A percentile compares a stretch with the other conserved stretches of the same genome.
phyloP scores from a whole-genome alignment of 2,888 invertebrate species.

The Itoplectis maculator region DNA sequence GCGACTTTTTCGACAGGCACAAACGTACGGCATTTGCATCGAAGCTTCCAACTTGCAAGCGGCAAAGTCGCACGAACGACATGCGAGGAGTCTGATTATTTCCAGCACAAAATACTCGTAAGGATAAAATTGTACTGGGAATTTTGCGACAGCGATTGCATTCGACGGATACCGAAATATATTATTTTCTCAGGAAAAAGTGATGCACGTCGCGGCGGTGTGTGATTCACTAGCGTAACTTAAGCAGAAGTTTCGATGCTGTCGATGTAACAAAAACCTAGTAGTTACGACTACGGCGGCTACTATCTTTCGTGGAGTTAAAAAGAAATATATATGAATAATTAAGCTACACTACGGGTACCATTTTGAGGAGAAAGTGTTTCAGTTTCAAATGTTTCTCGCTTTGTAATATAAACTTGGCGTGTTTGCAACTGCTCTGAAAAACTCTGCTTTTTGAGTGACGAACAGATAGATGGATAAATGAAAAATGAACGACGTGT shows the following conservation, averaged over 20 bases:
- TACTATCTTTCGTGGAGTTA: constrained; percentile 21
- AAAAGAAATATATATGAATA: constrained; percentile 40
- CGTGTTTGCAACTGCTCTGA: constrained; percentile 14
- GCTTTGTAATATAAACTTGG: constrained; percentile 15
- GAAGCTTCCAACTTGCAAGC: background rate
- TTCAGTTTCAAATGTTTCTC: constrained; percentile 21
- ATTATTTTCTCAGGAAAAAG: constrained; percentile 65
- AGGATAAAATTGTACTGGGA: constrained; percentile 56
- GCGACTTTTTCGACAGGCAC: background rate
- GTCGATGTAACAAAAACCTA: constrained; percentile 19
- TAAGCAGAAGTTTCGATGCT: constrained; percentile 17
- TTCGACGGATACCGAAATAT: constrained; percentile 29
- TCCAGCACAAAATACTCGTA: constrained; percentile 59
- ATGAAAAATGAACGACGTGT: background rate
- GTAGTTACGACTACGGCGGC: constrained; percentile 24
- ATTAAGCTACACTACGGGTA: constrained; percentile 58
- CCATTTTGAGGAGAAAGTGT: constrained; percentile 25
- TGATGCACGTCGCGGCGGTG: constrained; percentile 3
- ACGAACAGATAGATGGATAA: background rate
- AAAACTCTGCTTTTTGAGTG: constrained; percentile 1
- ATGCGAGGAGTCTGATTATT: constrained; percentile 5
- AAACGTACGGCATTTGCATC: constrained; percentile 22
- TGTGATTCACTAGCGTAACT: constrained; percentile 13
- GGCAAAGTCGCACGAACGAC: background rate
- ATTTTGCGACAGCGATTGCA: constrained; percentile 48